A percentile compares a stretch with the other conserved stretches of the same genome.
These are phyloP conservation scores for Neoniphon sammara DNA, from an alignment of 2,797 vertebrate species.

Conservation along the genomic window DNA sequence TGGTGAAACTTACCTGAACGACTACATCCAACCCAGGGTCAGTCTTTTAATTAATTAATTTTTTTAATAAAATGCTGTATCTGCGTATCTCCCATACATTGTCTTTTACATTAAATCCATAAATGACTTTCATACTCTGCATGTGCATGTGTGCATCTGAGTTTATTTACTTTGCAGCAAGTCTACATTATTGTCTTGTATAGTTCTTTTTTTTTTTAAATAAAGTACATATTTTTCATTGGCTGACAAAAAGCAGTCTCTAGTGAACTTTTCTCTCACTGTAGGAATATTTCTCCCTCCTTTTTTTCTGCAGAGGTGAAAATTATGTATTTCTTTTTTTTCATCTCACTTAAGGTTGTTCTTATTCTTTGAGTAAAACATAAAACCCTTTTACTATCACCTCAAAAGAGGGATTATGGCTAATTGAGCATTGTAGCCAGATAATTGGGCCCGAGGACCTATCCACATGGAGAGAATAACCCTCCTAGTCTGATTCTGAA, in stretches of 20 bases:
- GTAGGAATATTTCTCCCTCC: slow-evolving; percentile 9
- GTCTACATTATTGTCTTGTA: slow-evolving; percentile 1
- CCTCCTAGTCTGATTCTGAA: slow-evolving; percentile 89
- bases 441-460: slow-evolving; percentile 91
- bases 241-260: neutral
- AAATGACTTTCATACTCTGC: neutral
- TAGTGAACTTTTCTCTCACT: neutral
- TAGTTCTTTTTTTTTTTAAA: neutral
- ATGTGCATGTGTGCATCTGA: neutral
- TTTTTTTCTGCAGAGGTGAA: slow-evolving; percentile 12
- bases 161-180: slow-evolving; percentile 4
- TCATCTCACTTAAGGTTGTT: slow-evolving; percentile 67
- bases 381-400: slow-evolving; percentile 80
- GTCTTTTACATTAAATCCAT: neutral
- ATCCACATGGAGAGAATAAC: slow-evolving; percentile 93
- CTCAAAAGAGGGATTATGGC: slow-evolving; percentile 89
- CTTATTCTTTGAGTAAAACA: slow-evolving; percentile 77
- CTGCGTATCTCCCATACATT: neutral
- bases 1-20: slow-evolving; percentile 81
- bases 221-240: neutral
- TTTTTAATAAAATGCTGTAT: neutral
- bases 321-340: slow-evolving; percentile 69
- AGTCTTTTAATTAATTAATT: too few species aligned
- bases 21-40: slow-evolving; percentile 32
- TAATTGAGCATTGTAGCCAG: slow-evolving; percentile 88